Evolutionary conservation across 2,113 vertebrate species (phyloP).

Genomic region (Gallinago paraguaiae): DNA sequence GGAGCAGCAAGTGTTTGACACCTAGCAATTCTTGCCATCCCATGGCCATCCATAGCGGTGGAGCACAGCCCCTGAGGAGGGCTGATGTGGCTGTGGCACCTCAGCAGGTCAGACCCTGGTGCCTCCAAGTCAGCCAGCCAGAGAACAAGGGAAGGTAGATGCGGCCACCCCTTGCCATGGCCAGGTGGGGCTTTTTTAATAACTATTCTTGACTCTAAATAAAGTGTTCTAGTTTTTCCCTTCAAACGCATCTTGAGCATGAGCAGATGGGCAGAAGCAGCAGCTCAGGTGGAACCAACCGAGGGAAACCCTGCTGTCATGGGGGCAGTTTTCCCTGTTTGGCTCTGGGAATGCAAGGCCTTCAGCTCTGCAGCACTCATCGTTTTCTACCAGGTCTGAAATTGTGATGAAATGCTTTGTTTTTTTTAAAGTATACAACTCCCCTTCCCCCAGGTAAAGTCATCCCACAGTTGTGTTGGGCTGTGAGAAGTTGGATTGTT

Average conservation of each 20-base stretch:
- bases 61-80: not conserved
- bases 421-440: not conserved
- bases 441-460: not conserved
- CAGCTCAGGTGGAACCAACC: not conserved
- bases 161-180: not conserved
- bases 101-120: not conserved
- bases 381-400: not conserved
- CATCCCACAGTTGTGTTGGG: rapidly evolving
- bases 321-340: not conserved
- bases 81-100: not conserved
- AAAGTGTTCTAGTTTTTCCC: not conserved
- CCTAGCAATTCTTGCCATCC: not conserved
- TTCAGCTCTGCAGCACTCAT: not conserved
- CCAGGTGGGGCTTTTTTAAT: rapidly evolving
- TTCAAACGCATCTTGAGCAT: rapidly evolving
- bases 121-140: not conserved
- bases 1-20: rapidly evolving
- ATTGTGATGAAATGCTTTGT: not conserved
- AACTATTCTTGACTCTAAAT: not conserved
- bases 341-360: not conserved
- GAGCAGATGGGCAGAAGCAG: not conserved
- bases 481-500: not conserved
- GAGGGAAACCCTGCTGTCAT: not conserved
- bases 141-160: not conserved
- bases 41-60: rapidly evolving